Evolutionary conservation across 2,797 vertebrate species (phyloP).

Genomic region (Heteromormyrus szaboi): DNA sequence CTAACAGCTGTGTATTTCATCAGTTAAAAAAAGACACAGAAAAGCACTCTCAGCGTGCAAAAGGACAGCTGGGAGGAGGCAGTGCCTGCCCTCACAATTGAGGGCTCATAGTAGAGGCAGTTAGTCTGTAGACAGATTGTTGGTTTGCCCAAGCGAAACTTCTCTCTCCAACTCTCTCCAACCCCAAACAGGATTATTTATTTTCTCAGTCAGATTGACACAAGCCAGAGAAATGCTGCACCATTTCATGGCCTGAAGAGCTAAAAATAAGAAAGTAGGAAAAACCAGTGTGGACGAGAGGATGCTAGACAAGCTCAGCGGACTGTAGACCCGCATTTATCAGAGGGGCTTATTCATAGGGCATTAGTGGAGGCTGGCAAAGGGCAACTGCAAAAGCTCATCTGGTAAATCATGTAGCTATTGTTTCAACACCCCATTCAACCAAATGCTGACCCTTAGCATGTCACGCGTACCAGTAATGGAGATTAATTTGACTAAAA

Average conservation of each 20-base stretch:
- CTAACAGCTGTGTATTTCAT: neutral
- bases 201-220: neutral
- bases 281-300: neutral
- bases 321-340: neutral
- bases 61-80: neutral
- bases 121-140: neutral
- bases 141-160: neutral
- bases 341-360: neutral
- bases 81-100: neutral
- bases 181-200: neutral
- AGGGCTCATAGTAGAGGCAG: neutral
- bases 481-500: neutral
- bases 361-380: neutral
- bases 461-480: neutral
- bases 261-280: neutral
- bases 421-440: neutral
- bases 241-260: neutral
- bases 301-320: neutral
- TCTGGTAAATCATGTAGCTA: neutral
- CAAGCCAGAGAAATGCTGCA: neutral
- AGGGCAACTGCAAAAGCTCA: neutral
- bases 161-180: neutral
- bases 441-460: neutral
- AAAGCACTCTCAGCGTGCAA: neutral
- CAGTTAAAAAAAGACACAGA: neutral